These are phyloP conservation scores for Balaenoptera acutorostrata DNA, from an alignment of 2,113 vertebrate genomes.

Conservation along the genomic window DNA sequence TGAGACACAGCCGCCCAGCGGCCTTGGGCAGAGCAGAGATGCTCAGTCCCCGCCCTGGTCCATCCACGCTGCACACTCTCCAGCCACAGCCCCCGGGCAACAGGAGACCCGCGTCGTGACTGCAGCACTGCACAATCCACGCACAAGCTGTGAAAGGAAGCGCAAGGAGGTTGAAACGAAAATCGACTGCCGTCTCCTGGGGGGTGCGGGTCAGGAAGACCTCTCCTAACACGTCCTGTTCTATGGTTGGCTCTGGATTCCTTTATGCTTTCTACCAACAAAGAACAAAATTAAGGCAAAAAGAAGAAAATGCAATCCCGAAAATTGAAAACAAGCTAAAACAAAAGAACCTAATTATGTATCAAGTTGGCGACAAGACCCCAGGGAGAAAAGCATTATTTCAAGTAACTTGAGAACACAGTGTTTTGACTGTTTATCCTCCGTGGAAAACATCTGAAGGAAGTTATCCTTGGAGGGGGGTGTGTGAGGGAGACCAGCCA, in stretches of 20 bases:
- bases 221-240: fast-evolving
- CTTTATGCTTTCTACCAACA: not conserved
- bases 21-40: fast-evolving
- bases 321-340: conserved; percentile 43
- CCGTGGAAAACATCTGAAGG: not conserved
- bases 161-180: fast-evolving
- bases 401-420: not conserved
- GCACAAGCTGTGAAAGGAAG: fast-evolving
- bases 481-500: no score
- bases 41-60: no score
- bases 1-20: fast-evolving
- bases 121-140: fast-evolving
- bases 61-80: no score
- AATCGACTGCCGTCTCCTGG: not conserved
- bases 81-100: not conserved
- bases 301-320: not conserved
- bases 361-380: conserved; percentile 28
- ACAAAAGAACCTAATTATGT: conserved; percentile 52
- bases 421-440: not conserved
- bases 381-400: not conserved
- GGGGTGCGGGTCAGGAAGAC: fast-evolving
- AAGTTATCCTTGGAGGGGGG: not conserved
- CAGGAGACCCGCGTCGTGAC: fast-evolving
- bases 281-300: conserved; percentile 1
- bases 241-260: not conserved